Conservation (phyloP, 2,797 vertebrate species). For the Xerus rutilus region DNA sequence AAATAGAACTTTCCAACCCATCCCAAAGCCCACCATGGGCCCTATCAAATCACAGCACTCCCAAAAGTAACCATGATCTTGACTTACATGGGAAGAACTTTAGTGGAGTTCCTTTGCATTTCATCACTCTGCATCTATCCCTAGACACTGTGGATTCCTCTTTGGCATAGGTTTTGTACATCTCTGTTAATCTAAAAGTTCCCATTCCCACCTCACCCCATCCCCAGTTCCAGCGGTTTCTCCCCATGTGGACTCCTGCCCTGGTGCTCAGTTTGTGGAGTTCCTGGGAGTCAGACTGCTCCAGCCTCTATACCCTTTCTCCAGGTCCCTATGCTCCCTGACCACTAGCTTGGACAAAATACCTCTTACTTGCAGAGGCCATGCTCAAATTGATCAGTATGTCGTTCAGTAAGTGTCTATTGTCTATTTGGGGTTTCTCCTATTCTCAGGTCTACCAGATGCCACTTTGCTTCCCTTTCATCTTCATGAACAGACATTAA, state of each 20-base stretch:
- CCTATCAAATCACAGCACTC: not conserved
- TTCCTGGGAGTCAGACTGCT: not conserved
- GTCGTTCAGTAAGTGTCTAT: not conserved
- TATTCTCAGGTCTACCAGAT: not conserved
- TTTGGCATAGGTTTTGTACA: not conserved
- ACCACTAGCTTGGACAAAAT: not conserved
- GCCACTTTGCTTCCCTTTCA: not conserved
- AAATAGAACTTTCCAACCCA: not conserved
- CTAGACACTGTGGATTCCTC: not conserved
- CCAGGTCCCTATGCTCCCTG: too few relatives aligned
- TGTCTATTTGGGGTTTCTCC: not conserved
- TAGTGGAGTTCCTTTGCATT: not conserved
- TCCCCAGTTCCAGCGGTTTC: not conserved
- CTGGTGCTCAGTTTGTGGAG: not conserved
- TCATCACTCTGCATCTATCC: not conserved
- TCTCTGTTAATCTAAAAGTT: not conserved
- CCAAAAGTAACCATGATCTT: not conserved
- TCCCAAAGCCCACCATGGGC: not conserved
- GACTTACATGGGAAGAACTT: not conserved
- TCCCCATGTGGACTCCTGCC: fast-evolving
- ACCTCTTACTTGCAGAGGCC: not conserved
- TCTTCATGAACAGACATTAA: not conserved
- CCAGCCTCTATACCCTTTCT: not conserved
- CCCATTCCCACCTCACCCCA: not conserved
- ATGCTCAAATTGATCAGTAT: not conserved